These are phyloP conservation scores for Aphidius gifuensis DNA, from an alignment of 1,140 invertebrate species.

Conservation along the genomic window DNA sequence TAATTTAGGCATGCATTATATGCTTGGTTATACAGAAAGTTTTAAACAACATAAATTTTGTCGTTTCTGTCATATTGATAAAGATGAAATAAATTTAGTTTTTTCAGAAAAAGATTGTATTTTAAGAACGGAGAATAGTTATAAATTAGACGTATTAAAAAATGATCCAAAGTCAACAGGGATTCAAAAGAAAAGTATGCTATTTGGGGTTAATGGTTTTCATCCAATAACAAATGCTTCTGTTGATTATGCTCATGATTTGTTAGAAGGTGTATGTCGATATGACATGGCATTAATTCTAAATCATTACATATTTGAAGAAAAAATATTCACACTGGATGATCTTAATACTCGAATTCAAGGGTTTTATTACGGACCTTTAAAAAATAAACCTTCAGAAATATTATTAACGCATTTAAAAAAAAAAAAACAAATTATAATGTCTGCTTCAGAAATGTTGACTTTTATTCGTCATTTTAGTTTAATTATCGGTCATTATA, in stretches of 20 bases:
- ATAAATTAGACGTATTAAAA: conserved; percentile 18
- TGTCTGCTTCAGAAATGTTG: conserved; percentile 28
- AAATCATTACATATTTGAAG: conserved; percentile 17
- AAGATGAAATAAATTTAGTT: conserved; percentile 28
- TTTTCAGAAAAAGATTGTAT: conserved; percentile 25
- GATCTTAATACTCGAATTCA: conserved; percentile 15
- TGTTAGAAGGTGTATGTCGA: conserved; percentile 21
- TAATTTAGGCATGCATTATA: conserved; percentile 38
- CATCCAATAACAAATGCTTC: neutral
- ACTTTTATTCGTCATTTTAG: conserved; percentile 26
- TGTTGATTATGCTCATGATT: conserved; percentile 18
- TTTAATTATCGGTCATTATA: too few relatives aligned
- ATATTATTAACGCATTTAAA: conserved; percentile 14
- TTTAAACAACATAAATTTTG: conserved; percentile 37
- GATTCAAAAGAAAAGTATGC: conserved; percentile 10
- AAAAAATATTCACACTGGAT: conserved; percentile 14
- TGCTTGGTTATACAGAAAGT: conserved; percentile 37
- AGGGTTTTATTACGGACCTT: conserved; percentile 16
- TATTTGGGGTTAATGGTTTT: neutral
- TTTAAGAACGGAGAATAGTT: conserved; percentile 28
- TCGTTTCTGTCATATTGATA: conserved; percentile 34
- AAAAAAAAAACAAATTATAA: conserved; percentile 22
- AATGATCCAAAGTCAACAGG: conserved; percentile 23
- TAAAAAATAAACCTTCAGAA: conserved; percentile 13
- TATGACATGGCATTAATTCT: too few relatives aligned